These are phyloP conservation scores for Telmatherina bonti DNA, from an alignment of 2,797 vertebrate species.

Conservation along the genomic window DNA sequence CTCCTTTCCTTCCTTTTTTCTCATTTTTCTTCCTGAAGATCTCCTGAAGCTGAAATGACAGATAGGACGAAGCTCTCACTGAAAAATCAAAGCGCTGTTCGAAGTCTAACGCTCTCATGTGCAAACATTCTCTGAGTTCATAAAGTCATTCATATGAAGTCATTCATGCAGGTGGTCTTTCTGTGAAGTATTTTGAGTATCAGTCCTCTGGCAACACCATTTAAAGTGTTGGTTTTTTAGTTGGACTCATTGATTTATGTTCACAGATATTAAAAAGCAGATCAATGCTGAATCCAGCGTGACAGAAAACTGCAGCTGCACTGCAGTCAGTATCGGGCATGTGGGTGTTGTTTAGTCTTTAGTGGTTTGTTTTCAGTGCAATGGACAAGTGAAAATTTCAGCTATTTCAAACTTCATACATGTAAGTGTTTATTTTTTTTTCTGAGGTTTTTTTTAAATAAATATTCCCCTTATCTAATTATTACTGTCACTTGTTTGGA, in stretches of 20 bases:
- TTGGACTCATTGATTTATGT: constrained; percentile 20
- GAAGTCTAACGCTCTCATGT: constrained; percentile 23
- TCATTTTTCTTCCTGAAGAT: constrained; percentile 99
- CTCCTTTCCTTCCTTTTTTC: constrained; percentile 92
- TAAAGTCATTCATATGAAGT: constrained; percentile 5
- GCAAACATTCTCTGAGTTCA: constrained; percentile 32
- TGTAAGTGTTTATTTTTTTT: too few relatives aligned
- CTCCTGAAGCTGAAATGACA: constrained; percentile 90
- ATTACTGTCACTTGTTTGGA: constrained; percentile 3
- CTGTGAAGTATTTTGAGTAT: constrained; percentile 24
- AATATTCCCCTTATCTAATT: constrained; percentile 11
- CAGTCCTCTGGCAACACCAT: constrained; percentile 33
- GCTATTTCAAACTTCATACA: neutral
- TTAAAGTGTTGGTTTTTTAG: constrained; percentile 22
- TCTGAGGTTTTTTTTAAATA: constrained; percentile 2
- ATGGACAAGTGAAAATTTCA: neutral
- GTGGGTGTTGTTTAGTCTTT: neutral
- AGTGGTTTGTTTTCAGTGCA: neutral
- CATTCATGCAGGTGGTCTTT: constrained; percentile 33
- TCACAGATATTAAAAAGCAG: constrained; percentile 22
- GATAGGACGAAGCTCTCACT: constrained; percentile 21
- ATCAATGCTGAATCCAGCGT: constrained; percentile 6
- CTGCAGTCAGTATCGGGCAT: neutral
- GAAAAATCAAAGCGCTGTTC: constrained; percentile 17
- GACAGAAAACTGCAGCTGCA: constrained; percentile 17